These are phyloP conservation scores for Kryptolebias marmoratus DNA, from an alignment of 2,113 vertebrate genomes.

Conservation along the genomic window DNA sequence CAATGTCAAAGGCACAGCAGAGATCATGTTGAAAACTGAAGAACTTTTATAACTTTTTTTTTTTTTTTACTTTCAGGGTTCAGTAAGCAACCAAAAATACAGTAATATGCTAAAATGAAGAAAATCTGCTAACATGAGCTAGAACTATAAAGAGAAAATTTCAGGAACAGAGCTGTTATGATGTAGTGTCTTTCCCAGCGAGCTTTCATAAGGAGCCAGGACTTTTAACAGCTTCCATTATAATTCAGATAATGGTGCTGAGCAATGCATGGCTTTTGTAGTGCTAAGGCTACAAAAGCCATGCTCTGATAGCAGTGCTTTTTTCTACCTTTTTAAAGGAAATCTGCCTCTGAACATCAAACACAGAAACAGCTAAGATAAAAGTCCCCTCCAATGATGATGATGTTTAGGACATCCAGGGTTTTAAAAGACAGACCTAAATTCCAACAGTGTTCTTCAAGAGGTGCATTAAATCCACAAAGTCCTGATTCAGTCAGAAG, in stretches of 20 bases:
- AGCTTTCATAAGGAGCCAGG: conserved; percentile 43
- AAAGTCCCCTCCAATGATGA: conserved; percentile 6
- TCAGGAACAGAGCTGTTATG: conserved; percentile 38
- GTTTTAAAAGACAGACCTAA: conserved; percentile 26
- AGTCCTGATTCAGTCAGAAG: conserved; percentile 23
- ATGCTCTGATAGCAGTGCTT: conserved; percentile 40
- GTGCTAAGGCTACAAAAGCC: conserved; percentile 9
- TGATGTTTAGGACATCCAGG: conserved; percentile 9
- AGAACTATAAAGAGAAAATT: conserved; percentile 41
- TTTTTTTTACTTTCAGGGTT: conserved; percentile 42
- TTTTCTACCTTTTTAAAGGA: conserved; percentile 42
- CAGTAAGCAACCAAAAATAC: conserved; percentile 33
- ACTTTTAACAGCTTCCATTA: conserved; percentile 28
- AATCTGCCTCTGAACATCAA: conserved; percentile 10
- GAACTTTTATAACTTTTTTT: conserved; percentile 49
- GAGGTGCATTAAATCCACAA: not conserved
- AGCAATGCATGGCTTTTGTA: not conserved
- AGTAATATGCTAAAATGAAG: conserved; percentile 49
- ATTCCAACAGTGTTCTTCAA: conserved; percentile 14
- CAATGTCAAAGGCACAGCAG: conserved; percentile 2
- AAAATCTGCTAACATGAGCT: conserved; percentile 51
- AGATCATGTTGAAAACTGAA: conserved; percentile 53
- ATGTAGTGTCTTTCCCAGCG: conserved; percentile 57
- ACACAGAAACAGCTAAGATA: not conserved
- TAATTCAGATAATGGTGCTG: conserved; percentile 36